These are phyloP conservation scores for Myrmecobius fasciatus DNA, from an alignment of 2,113 vertebrate species.

Conservation along the genomic window DNA sequence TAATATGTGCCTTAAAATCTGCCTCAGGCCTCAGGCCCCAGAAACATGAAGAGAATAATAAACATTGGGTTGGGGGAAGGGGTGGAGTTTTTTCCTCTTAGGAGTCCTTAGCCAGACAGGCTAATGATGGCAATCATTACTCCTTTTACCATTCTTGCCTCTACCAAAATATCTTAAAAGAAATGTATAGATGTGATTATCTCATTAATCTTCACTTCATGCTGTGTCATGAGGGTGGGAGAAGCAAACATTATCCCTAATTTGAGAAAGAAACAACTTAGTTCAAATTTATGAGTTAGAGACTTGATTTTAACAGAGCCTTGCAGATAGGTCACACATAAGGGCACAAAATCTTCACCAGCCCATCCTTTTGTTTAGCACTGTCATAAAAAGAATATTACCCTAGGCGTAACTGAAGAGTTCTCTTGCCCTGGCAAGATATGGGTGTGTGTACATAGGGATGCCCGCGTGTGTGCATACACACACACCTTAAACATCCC, in stretches of 20 bases:
- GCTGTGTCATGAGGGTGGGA: not conserved
- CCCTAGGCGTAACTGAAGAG: not conserved
- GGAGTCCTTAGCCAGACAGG: not conserved
- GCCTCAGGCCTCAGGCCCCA: not conserved
- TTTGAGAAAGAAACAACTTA: slow-evolving; percentile 19
- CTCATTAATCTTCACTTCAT: slow-evolving; percentile 23
- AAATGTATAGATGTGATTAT: not conserved
- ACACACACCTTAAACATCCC: not conserved
- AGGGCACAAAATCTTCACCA: not conserved
- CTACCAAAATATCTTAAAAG: slow-evolving; percentile 21
- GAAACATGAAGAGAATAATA: not conserved
- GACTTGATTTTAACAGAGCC: not conserved
- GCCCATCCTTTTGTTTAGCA: not conserved
- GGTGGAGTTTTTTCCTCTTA: not conserved
- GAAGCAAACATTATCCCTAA: slow-evolving; percentile 32
- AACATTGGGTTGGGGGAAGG: not conserved
- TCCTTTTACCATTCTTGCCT: not conserved
- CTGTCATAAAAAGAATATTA: not conserved
- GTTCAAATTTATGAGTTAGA: not conserved
- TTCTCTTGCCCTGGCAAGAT: not conserved
- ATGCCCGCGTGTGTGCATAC: too few relatives aligned
- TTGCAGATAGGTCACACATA: not conserved
- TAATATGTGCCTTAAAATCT: slow-evolving; percentile 13
- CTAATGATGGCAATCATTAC: slow-evolving; percentile 22
- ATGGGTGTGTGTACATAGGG: not conserved